A percentile compares a stretch with the other conserved stretches of the same genome.
These are phyloP conservation scores for Buceros bicornis DNA, from an alignment of 2,797 vertebrate genomes.

Conservation along the genomic window DNA sequence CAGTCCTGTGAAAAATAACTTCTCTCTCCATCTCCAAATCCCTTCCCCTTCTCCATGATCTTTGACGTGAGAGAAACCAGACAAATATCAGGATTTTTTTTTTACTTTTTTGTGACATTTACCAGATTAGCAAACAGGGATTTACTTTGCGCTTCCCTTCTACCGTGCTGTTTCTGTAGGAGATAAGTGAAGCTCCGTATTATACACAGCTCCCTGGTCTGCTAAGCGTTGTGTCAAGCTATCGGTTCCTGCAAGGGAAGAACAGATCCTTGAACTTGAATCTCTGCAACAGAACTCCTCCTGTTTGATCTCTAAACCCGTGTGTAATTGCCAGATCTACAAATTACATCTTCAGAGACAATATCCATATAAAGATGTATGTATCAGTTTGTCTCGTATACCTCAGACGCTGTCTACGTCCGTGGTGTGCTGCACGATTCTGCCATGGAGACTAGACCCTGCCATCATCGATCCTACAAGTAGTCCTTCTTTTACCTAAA, in stretches of 20 bases:
- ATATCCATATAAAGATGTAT: neutral
- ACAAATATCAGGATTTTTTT: neutral
- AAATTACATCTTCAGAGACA: neutral
- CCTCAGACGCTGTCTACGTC: rapidly evolving
- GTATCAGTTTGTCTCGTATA: neutral
- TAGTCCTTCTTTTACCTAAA: neutral
- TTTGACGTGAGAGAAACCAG: constrained; percentile 58
- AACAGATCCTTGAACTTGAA: neutral
- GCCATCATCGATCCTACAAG: neutral
- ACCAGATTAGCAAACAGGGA: constrained; percentile 37
- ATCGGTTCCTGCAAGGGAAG: neutral
- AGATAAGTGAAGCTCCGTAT: neutral
- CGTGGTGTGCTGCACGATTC: rapidly evolving
- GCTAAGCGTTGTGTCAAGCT: neutral
- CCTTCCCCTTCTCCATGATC: neutral
- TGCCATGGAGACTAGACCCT: neutral
- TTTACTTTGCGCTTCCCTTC: constrained; percentile 20
- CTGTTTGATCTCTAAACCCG: neutral
- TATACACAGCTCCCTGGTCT: neutral
- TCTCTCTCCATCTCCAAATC: constrained; percentile 6
- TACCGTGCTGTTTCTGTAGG: neutral
- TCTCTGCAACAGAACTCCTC: neutral
- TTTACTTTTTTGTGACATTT: neutral
- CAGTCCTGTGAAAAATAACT: neutral
- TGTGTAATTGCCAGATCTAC: neutral